A percentile compares a stretch with the other conserved stretches of the same genome.
Conservation (phyloP, 2,113 vertebrate genomes). For the Rhegmatorhina hoffmannsi region DNA sequence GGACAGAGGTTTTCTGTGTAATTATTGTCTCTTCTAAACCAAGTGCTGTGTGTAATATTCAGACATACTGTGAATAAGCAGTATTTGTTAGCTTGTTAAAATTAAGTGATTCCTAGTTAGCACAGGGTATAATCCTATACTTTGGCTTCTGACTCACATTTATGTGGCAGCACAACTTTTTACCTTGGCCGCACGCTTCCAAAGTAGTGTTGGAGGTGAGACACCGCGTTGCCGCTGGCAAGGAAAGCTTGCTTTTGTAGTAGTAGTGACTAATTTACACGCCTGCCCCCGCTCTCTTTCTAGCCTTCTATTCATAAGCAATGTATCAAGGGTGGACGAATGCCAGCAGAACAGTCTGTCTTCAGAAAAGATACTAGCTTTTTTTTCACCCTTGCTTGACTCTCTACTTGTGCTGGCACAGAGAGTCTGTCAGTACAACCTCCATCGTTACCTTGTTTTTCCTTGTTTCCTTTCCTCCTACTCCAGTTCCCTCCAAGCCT, state of each 20-base stretch:
- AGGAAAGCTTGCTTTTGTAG: conserved; percentile 51
- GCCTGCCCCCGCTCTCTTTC: conserved; percentile 26
- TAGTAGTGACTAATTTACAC: conserved; percentile 53
- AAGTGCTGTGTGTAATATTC: background rate
- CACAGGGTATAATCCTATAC: background rate
- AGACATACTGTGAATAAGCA: background rate
- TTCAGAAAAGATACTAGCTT: conserved; percentile 35
- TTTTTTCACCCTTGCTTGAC: conserved; percentile 41
- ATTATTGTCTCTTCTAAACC: background rate
- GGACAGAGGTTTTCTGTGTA: background rate
- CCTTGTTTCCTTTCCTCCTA: background rate
- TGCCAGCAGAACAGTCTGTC: conserved; percentile 59
- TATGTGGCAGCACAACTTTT: background rate
- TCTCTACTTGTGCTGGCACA: conserved; percentile 46
- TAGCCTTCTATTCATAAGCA: conserved; percentile 57
- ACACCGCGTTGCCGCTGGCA: background rate
- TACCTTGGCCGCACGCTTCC: background rate
- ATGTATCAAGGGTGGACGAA: conserved; percentile 18
- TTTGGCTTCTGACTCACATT: background rate
- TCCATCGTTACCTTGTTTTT: conserved; percentile 25
- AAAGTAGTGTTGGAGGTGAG: conserved; percentile 2
- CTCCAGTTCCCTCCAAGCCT: background rate
- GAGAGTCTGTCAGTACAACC: conserved; percentile 29
- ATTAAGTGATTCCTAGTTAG: background rate
- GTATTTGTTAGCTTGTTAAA: background rate